phyloP scores from a whole-genome alignment of 1,140 invertebrate species.

The Aradophagus sp. region DNA sequence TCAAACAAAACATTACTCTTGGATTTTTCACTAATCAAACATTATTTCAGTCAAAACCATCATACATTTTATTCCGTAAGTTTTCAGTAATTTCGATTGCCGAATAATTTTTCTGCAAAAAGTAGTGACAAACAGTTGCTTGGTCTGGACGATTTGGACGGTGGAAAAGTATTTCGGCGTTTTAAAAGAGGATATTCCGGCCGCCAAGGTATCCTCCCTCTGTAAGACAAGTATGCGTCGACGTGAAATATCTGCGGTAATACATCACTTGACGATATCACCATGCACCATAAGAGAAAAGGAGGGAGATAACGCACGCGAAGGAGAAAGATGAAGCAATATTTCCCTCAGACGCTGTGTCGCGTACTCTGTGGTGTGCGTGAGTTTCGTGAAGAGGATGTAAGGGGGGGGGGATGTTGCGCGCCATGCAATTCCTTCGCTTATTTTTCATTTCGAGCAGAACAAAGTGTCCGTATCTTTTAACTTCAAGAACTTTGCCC shows the following conservation, averaged over 20 bases:
- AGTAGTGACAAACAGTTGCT: too few relatives aligned
- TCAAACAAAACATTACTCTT: too few relatives aligned
- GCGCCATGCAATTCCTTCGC: conserved; percentile 36
- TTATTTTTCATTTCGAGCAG: conserved; percentile 40
- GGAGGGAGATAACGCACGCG: conserved; percentile 26
- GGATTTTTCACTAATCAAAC: too few relatives aligned
- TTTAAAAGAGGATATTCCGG: conserved; percentile 36
- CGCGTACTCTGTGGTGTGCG: conserved; percentile 49
- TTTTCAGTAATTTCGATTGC: too few relatives aligned
- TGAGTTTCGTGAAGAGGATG: conserved; percentile 43
- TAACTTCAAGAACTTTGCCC: too few relatives aligned
- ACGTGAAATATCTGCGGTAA: conserved; percentile 65
- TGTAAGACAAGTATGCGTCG: conserved; percentile 52
- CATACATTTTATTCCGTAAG: too few relatives aligned
- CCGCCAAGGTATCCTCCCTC: conserved; percentile 39
- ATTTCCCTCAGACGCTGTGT: conserved; percentile 55
- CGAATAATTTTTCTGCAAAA: too few relatives aligned
- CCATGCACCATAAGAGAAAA: conserved; percentile 37
- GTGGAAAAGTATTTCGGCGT: conserved; percentile 44
- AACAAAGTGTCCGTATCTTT: conserved; percentile 45
- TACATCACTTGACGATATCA: conserved; percentile 66
- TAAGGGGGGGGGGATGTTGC: conserved; percentile 54
- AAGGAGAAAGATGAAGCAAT: conserved; percentile 59
- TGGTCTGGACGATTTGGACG: conserved; percentile 23
- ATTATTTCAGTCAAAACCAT: too few relatives aligned